Evolutionary conservation across 2,797 vertebrate genomes (phyloP), one percentile per base, ranked within the genome.

Genomic region (Enteromius afrohamiltoni): DNA sequence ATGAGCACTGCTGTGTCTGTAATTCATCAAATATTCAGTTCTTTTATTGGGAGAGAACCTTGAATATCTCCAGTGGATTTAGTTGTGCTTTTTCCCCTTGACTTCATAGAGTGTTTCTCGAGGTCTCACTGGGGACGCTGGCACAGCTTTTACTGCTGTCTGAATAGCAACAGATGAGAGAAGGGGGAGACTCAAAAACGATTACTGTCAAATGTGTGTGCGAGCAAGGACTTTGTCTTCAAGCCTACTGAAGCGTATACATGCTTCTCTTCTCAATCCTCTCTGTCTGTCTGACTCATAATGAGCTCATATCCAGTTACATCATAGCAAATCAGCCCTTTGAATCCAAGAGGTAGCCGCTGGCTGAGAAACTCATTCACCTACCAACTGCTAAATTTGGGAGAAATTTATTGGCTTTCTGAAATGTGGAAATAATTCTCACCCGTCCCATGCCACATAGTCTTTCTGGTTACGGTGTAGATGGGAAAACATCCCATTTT

Each of bases 301-400:
- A 85, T 77, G 67, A 85, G 76, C 45, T 82, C 78, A 85, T 84
- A 84, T 80, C 75, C 64, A 79, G 80, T 80, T 85, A 83, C 71
- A 85, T 81, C 80, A 74, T 86, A 47, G 47, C 53, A n/a, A 86
- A 78, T 85, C 73, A 55, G 11, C 31, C 16, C 60, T 78, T 51
- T 79, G 67, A 69, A 69, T 80, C 40, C 62, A 31, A 79, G 65
- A 78, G 81, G 81, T 76, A 60, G 75, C 67, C 42, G 9, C 67
- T 71, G 82, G 29, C 75, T 70, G 67, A 60, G 82, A 77, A 68
- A 45, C 60, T 55, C 60, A 53, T 76, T 75, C 70, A 65, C 80
- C 62, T 73, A 76, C 71, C 81, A 76, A 67, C 73, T 83, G 73
- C 34, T 77, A 77, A 60, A 78, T 71, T 71, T 83, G 40, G 31